phyloP scores from a whole-genome alignment of 2,113 vertebrate species.

The Thermophis baileyi region DNA sequence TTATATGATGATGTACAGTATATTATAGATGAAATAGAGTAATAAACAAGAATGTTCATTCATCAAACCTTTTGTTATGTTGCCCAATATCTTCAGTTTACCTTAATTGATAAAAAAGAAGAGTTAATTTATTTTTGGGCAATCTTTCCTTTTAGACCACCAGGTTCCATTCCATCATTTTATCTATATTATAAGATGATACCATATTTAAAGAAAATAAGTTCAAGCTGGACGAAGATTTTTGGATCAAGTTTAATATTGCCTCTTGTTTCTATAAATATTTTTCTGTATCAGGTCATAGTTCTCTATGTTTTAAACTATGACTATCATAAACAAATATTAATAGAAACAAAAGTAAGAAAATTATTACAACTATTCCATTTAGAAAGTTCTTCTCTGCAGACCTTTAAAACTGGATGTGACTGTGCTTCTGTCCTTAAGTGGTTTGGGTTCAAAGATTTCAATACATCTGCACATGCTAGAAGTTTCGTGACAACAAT shows the following conservation, averaged over 20 bases:
- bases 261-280: conserved; percentile 60
- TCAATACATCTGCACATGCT: background rate
- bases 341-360: conserved; percentile 62
- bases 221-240: conserved; percentile 17
- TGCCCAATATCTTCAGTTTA: background rate
- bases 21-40: background rate
- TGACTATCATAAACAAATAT: conserved; percentile 73
- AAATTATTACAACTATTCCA: background rate
- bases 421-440: background rate
- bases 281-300: conserved; percentile 67
- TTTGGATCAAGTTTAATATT: conserved; percentile 54
- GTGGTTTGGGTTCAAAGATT: background rate
- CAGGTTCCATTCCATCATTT: background rate
- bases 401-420: background rate
- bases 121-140: background rate
- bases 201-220: conserved; percentile 17
- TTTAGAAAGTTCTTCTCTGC: conserved; percentile 24
- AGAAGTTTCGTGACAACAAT: background rate
- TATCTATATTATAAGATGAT: background rate
- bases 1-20: background rate
- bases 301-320: conserved; percentile 66
- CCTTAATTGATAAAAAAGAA: background rate
- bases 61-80: background rate
- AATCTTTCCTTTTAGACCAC: background rate
- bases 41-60: background rate